Base-by-base conservation (phyloP, 2,888 invertebrate species). In the Spodoptera exigua region DNA sequence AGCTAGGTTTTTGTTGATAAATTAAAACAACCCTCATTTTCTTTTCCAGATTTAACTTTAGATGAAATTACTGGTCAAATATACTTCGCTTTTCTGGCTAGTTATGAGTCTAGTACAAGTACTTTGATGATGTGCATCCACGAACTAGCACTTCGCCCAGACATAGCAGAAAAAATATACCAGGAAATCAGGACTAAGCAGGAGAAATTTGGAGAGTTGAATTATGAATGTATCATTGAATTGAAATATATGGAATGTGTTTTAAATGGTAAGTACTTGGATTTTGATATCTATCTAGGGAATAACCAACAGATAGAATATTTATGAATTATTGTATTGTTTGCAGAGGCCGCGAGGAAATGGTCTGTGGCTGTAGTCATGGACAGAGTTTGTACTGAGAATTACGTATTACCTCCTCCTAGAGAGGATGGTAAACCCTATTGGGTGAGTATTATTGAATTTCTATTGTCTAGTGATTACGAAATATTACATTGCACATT, bases 361-460 rank as follows among this genome's bases (percentile, higher is more conserved):
- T 93, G 94, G 90, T 87, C 95, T 0, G 84, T 88, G 0, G 89
- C 86, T 3, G 47, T 89, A 0, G 63, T 90, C 3, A 70, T 89
- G 69, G 95, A 95, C 62, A 83, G 95, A 55, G 65, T 90, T 1
- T 95, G 94, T 62, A 83, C 81, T 0, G 93, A 93, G 59, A 59
- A 81, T 0, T 95, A 90, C 60, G 81, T 84, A 10, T 62, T 94
- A 11, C 87, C 85, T 0, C 84, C 86, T 1, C 77, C 84, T 0
- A 74, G 77, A 18, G 77, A 85, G 48, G 82, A 82, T 0, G 85
- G 60, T 76, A 87, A 53, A 57, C 88, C 80, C 45, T 81, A 70
- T 27, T 55, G 65, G 52, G 89, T 87, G 54, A 69, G 62, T 62
- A 34, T 9, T 9, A 0, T 2, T 34, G 3, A 2, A 0, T 5